A percentile compares a stretch with the other conserved stretches of the same genome.
Conservation (phyloP, 2,888 invertebrate species). For the Caenorhabditis virilis region DNA sequence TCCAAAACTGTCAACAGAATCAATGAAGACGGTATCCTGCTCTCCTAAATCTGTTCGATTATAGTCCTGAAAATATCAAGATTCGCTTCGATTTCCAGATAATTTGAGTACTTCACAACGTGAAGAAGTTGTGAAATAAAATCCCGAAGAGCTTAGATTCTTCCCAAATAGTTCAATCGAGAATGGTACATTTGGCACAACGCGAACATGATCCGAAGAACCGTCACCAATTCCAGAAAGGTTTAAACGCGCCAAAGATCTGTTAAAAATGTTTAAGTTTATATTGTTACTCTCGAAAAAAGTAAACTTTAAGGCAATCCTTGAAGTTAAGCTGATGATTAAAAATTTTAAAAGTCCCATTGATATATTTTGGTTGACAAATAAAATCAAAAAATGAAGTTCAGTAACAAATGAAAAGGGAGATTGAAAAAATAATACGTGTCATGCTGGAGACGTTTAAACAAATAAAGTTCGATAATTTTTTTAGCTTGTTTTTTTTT, state of each 20-base stretch:
- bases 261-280: too few relatives aligned
- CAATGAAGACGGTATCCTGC: neutral
- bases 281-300: too few relatives aligned
- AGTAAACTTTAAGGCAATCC: neutral
- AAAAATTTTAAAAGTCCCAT: neutral
- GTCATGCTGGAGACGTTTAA: too few relatives aligned
- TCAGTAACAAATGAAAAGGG: too few relatives aligned
- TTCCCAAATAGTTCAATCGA: conserved; percentile 1
- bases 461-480: too few relatives aligned
- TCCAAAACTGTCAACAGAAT: neutral
- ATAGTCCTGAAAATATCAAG: neutral
- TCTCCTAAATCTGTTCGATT: conserved; percentile 3
- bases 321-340: neutral
- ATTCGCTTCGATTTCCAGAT: too few relatives aligned
- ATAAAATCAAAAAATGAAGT: too few relatives aligned
- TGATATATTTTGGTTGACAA: too few relatives aligned
- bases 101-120: conserved; percentile 3
- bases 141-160: neutral
- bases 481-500: too few relatives aligned
- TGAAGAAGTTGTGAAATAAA: neutral
- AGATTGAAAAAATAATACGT: too few relatives aligned
- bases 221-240: conserved; percentile 1
- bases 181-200: neutral
- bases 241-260: too few relatives aligned
- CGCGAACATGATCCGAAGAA: neutral